These are phyloP conservation scores for Drosophila vallismaia DNA, from an alignment of 2,888 invertebrate species.

Conservation along the genomic window DNA sequence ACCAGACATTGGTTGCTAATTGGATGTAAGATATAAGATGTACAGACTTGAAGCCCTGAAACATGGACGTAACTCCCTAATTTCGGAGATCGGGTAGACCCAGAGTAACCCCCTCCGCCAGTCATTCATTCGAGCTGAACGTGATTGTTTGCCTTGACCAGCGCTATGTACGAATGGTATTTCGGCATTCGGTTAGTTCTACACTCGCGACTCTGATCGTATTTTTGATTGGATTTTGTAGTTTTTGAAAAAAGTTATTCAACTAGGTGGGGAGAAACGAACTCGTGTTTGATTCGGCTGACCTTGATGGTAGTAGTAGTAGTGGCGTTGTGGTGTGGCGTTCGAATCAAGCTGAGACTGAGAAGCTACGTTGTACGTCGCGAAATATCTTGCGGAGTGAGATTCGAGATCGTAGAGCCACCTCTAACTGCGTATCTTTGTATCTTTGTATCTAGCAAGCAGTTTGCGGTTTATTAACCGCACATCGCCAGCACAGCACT, in stretches of 20 bases:
- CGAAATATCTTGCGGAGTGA: constrained; percentile 10
- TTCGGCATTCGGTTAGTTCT: constrained; percentile 13
- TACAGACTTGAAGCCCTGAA: no score
- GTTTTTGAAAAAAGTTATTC: constrained; percentile 53
- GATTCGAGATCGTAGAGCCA: constrained; percentile 4
- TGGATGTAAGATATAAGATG: no score
- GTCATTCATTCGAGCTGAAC: constrained; percentile 8
- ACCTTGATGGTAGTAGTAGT: constrained; percentile 48
- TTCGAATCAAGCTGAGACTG: constrained; percentile 1
- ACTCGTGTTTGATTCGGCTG: constrained; percentile 36
- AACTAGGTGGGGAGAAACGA: constrained; percentile 40
- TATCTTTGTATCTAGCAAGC: constrained; percentile 16
- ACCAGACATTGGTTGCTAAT: no score
- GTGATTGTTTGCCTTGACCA: constrained; percentile 9
- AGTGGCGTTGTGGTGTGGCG: background rate
- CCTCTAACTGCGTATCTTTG: constrained; percentile 25
- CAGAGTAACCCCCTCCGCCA: no score
- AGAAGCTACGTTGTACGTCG: background rate
- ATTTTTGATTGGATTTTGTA: constrained; percentile 24
- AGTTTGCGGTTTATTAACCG: constrained; percentile 50
- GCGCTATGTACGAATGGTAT: background rate
- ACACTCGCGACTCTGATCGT: constrained; percentile 7
- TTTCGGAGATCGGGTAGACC: no score
- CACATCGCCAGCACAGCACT: constrained; percentile 24
- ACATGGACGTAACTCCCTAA: no score